Percentiles rank a stretch among this genome's conserved stretches.
Evolutionary conservation across 2,888 invertebrate genomes (phyloP).

Genomic region (Fissipunctia ypsillon): DNA sequence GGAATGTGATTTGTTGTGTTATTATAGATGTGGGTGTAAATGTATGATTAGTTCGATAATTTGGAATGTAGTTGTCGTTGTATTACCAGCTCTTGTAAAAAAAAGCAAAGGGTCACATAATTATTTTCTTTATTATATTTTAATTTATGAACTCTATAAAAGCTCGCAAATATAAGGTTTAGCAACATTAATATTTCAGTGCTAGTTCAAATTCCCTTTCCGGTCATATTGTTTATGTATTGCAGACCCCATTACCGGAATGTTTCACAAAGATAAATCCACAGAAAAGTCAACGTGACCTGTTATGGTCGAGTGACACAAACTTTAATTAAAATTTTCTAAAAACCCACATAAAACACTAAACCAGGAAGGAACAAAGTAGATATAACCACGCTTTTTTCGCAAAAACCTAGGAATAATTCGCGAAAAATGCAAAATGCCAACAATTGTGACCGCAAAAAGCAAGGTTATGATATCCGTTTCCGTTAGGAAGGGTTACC

Average conservation of each 20-base stretch:
- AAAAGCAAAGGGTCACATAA: background rate
- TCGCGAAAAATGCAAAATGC: constrained; percentile 70
- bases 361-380: constrained; percentile 38
- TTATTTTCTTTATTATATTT: too few relatives aligned
- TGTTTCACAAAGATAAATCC: background rate
- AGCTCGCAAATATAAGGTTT: background rate
- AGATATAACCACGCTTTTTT: constrained; percentile 43
- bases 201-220: background rate
- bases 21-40: constrained; percentile 14
- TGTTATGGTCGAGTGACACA: background rate
- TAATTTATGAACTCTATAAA: background rate
- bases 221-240: constrained; percentile 1
- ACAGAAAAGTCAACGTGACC: background rate
- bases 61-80: background rate
- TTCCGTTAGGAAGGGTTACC: constrained; percentile 75
- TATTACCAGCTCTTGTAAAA: background rate
- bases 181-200: too few relatives aligned
- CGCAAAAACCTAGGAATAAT: constrained; percentile 49
- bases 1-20: constrained; percentile 44
- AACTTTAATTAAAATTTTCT: constrained; percentile 15
- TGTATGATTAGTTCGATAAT: background rate
- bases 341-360: constrained; percentile 22
- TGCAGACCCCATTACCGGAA: background rate
- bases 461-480: constrained; percentile 78
- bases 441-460: constrained; percentile 72